Evolutionary conservation across 1,140 invertebrate genomes (phyloP).

Genomic region (Pogonognathellus flavescens): DNA sequence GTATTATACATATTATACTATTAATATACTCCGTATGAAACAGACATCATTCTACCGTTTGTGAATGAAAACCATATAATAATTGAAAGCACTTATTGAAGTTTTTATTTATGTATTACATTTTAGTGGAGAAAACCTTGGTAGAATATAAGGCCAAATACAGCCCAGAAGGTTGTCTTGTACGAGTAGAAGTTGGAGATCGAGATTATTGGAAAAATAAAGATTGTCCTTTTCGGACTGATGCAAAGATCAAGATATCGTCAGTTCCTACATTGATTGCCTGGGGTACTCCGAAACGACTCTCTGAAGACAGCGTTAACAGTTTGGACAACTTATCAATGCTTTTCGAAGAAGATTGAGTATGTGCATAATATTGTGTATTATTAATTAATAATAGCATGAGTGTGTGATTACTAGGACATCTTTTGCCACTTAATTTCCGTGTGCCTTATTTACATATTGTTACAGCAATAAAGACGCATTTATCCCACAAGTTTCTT

Average conservation of each 20-base stretch:
- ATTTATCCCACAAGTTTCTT: neutral
- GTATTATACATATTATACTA: too few relatives aligned
- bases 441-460: too few relatives aligned
- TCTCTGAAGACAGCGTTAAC: slow-evolving; percentile 80
- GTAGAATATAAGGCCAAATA: slow-evolving; percentile 25
- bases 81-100: too few relatives aligned
- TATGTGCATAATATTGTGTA: too few relatives aligned
- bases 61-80: too few relatives aligned
- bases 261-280: slow-evolving; percentile 80
- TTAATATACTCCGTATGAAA: too few relatives aligned
- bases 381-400: too few relatives aligned
- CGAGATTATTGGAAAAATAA: slow-evolving; percentile 77
- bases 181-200: slow-evolving; percentile 59
- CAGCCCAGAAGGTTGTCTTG: slow-evolving; percentile 34
- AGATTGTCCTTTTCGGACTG: slow-evolving; percentile 81
- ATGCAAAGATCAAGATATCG: slow-evolving; percentile 77
- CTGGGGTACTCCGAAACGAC: slow-evolving; percentile 80
- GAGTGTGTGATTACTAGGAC: too few relatives aligned
- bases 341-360: slow-evolving; percentile 73
- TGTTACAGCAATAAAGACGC: neutral
- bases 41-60: too few relatives aligned
- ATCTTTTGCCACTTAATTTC: too few relatives aligned
- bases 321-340: slow-evolving; percentile 78
- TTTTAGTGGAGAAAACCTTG: slow-evolving; percentile 60
- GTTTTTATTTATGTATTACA: slow-evolving; percentile 15